Evolutionary conservation across 2,888 invertebrate genomes (phyloP).

Genomic region (Rhopalosiphum nymphaeae): DNA sequence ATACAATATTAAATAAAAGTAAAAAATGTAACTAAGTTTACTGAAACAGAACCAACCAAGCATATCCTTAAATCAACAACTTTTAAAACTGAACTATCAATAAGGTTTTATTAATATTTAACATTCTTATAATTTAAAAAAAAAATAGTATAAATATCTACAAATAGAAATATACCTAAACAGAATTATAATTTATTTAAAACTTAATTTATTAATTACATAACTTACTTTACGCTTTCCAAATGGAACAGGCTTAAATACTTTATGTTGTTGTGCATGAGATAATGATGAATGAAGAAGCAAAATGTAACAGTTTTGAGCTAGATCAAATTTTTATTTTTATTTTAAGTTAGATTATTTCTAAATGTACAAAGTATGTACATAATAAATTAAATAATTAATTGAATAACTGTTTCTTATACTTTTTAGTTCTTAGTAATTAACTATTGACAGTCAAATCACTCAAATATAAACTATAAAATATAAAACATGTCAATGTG

Average conservation of each 20-base stretch:
- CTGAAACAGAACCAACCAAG: background rate
- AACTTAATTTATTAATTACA: background rate
- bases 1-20: background rate
- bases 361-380: background rate
- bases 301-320: constrained; percentile 79
- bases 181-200: background rate
- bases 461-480: background rate
- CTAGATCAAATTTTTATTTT: background rate
- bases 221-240: constrained; percentile 87
- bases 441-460: background rate
- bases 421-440: background rate
- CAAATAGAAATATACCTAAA: background rate
- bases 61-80: background rate
- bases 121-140: background rate
- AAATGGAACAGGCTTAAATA: constrained; percentile 88
- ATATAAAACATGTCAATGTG: background rate
- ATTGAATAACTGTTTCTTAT: background rate
- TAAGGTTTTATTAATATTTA: background rate
- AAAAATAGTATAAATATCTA: background rate
- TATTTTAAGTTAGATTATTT: background rate
- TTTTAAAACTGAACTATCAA: background rate
- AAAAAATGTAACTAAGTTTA: background rate
- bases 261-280: constrained; percentile 91
- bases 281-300: constrained; percentile 98
- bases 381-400: background rate